Evolutionary conservation across 2,888 invertebrate species (phyloP), one percentile per base, ranked within the genome.

Genomic region (Polydrusus tereticollis): DNA sequence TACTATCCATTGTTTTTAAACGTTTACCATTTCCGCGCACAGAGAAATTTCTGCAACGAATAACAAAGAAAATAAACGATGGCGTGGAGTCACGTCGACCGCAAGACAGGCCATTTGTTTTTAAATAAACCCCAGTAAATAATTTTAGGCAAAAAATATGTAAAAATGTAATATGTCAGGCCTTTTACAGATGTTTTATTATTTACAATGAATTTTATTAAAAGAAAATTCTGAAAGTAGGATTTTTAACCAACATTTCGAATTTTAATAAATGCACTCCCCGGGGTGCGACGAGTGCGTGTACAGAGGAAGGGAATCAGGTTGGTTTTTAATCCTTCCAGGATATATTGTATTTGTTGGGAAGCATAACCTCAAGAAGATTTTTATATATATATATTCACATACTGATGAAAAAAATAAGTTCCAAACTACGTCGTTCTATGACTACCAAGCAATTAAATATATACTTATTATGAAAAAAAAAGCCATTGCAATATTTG

Each of bases 1-100:
- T 55, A 55, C 29, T 55, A 16, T 55, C 52, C 29, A 29, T 55
- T 55, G 52, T 29, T 55, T 29, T 29, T 33, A 55, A 55, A 55
- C 52, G 52, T 55, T 55, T 55, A 55, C 16, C 29, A 55, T 55
- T 55, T 55, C 52, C 29, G 29, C 52, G 29, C 52, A 18, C 10
- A 3, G 52, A 55, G 7, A 55, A 29, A 29, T 33, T 55, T 55
- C 52, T 55, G 52, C 14, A 29, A 55, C 52, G 52, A 55, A 55
- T 55, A 55, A 55, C 52, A 55, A 55, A 55, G 52, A 29, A 55
- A 55, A 55, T 29, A 55, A 55, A 55, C 29, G 52, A 55, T 55
- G 52, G 52, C 52, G 29, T 33, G 7, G 14, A 55, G 52, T 55
- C 52, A 55, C 52, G 52, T 55, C 52, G 16, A n/a, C 52, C 52